These are phyloP conservation scores for Eulemur albifrons DNA, from an alignment of 2,797 vertebrate species.

Conservation along the genomic window DNA sequence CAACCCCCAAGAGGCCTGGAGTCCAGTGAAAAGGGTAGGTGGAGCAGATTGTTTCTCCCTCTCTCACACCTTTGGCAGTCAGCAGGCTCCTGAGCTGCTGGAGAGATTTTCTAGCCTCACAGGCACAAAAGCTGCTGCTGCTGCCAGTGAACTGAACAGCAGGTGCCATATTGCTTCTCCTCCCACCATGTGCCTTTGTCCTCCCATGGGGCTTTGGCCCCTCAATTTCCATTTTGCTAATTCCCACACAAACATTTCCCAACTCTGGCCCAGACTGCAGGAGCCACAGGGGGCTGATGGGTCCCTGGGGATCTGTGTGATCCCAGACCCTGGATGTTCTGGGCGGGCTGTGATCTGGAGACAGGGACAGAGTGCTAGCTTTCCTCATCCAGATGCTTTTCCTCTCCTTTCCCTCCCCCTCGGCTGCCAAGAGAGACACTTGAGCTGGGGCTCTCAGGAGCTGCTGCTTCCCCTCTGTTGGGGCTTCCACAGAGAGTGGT, in stretches of 20 bases:
- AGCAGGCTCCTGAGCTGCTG: background rate
- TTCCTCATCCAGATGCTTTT: background rate
- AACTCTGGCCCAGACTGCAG: background rate
- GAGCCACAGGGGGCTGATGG: background rate
- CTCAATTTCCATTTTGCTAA: background rate
- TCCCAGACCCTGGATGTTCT: background rate
- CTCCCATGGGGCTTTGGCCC: background rate
- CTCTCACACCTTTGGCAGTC: background rate
- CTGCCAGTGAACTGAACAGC: background rate
- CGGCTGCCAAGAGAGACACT: too few relatives aligned
- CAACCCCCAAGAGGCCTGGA: background rate
- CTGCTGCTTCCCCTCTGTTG: too few relatives aligned
- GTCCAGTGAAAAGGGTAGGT: background rate
- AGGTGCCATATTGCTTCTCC: background rate
- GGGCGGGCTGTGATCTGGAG: background rate
- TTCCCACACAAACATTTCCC: background rate
- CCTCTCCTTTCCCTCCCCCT: too few relatives aligned
- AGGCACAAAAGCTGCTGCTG: background rate
- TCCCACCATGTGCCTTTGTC: background rate
- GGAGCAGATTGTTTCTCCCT: background rate
- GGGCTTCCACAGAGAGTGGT: background rate
- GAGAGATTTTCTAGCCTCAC: background rate
- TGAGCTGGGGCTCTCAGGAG: too few relatives aligned
- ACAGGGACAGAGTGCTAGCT: background rate
- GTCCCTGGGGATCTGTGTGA: background rate